Conservation (phyloP, 2,888 invertebrate genomes). For the Omphaloscelis lunosa region DNA sequence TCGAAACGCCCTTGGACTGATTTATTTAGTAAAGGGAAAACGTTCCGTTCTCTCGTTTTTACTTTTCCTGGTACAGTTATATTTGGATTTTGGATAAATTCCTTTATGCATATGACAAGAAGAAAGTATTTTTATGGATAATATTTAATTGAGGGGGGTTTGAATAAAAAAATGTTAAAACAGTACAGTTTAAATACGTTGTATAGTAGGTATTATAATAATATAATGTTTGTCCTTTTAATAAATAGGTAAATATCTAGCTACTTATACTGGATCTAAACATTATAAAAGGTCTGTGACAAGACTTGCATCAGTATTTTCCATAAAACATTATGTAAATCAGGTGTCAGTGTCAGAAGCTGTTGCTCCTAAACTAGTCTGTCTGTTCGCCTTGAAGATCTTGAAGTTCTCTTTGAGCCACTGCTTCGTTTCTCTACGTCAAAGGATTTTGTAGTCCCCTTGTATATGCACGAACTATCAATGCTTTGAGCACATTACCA, state of each 20-base stretch:
- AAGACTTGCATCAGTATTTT: not conserved
- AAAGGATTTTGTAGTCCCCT: not conserved
- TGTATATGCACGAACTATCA: not conserved
- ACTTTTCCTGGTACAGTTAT: constrained; percentile 1
- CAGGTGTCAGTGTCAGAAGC: not conserved
- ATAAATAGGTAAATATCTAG: no score
- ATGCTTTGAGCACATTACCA: not conserved
- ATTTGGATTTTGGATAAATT: not conserved
- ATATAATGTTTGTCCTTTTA: no score
- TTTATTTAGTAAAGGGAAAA: constrained; percentile 34
- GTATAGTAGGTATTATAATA: no score
- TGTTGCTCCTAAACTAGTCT: not conserved
- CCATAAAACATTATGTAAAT: constrained; percentile 4
- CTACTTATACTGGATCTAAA: no score
- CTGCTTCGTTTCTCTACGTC: not conserved
- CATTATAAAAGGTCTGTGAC: no score
- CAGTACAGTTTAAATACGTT: no score
- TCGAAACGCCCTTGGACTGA: constrained; percentile 30
- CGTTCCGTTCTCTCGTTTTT: constrained; percentile 5
- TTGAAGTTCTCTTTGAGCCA: not conserved
- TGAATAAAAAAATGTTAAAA: no score
- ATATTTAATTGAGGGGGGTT: no score
- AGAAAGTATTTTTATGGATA: no score
- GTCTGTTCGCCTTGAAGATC: not conserved
- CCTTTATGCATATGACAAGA: not conserved